Conservation (phyloP, 37 sponge, comb jelly and placozoan species). For the Geodia barretti region DNA sequence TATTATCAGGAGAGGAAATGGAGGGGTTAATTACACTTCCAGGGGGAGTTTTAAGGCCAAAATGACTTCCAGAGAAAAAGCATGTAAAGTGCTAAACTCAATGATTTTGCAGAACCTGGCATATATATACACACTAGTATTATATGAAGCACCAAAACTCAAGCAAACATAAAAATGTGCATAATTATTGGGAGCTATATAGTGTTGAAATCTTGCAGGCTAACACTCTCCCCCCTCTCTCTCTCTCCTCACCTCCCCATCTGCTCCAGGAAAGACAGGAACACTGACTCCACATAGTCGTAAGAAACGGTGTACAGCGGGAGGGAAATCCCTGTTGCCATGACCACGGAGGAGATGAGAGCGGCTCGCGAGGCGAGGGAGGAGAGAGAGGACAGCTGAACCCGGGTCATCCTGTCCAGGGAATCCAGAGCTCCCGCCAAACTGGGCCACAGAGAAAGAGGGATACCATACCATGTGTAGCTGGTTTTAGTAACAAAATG, state of each 20-base stretch:
- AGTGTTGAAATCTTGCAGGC: too few relatives aligned
- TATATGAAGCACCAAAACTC: too few relatives aligned
- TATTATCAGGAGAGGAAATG: too few relatives aligned
- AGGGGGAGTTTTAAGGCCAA: too few relatives aligned
- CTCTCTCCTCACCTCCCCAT: constrained; percentile 41
- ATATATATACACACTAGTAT: not conserved
- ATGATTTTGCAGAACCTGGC: not conserved
- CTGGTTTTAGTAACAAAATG: too few relatives aligned
- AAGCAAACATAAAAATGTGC: too few relatives aligned
- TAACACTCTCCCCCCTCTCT: too few relatives aligned
- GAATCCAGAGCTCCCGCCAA: not conserved
- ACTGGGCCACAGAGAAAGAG: too few relatives aligned
- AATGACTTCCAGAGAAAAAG: too few relatives aligned
- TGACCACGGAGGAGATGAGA: constrained; percentile 43
- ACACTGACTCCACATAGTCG: constrained; percentile 17
- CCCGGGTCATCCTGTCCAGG: constrained; percentile 16
- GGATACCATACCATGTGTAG: not conserved
- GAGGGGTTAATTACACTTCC: too few relatives aligned
- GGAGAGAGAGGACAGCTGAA: constrained; percentile 22
- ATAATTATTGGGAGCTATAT: too few relatives aligned
- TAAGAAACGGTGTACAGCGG: constrained; percentile 53
- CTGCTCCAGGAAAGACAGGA: constrained; percentile 51
- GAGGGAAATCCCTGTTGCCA: constrained; percentile 37
- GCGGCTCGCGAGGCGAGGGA: constrained; percentile 48
- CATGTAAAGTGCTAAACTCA: too few relatives aligned